Evolutionary conservation across 2,797 vertebrate species (phyloP), one percentile per base, ranked within the genome.

Genomic region (Pipistrellus pipistrellus): DNA sequence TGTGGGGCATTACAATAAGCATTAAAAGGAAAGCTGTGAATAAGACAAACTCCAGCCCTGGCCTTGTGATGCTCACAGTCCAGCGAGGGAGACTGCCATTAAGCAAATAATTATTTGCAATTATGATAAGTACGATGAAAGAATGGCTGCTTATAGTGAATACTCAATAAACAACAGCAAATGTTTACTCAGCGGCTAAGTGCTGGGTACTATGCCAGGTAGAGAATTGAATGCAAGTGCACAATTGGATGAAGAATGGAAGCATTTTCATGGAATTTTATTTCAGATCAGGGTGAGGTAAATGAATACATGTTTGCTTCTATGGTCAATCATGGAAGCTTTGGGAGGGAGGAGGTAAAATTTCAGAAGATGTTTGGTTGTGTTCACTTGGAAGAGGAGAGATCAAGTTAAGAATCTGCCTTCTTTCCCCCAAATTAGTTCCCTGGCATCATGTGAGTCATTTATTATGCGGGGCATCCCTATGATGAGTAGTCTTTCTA

Each of bases 51-150:
- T 76, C 73, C 64, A 53, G 38, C 76, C 59, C 85, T 96, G 84
- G 59, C 66, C 35, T 84, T 89, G 12, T 95, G 76, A 84, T n/a
- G 14, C 30, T 78, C 51, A 85, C n/a, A 48, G 14, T 73, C 75
- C 94, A 91, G 51, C 94, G 20, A 95, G 27, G 66, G 94, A 96
- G 93, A 87, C 20, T 88, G 59, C 80, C 83, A 96, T 94, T 96
- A 95, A 94, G 85, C 80, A 96, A 93, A 81, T 96, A 96, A 93
- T 76, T 94, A 48, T 92, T 96, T 95, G 69, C n/a, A 86, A 83
- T 96, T 96, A 95, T 89, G 48, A 59, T 83, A 69, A 96, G 83
- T 95, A 75, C 66, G 93, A 71, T 92, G 68, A 92, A 96, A 91
- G 53, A 90, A 21, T 73, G 80, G 76, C 80, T 92, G 21, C 62